A percentile compares a stretch with the other conserved stretches of the same genome.
Conservation (phyloP, 1,140 invertebrate genomes). For the Muscidifurax raptorellus region DNA sequence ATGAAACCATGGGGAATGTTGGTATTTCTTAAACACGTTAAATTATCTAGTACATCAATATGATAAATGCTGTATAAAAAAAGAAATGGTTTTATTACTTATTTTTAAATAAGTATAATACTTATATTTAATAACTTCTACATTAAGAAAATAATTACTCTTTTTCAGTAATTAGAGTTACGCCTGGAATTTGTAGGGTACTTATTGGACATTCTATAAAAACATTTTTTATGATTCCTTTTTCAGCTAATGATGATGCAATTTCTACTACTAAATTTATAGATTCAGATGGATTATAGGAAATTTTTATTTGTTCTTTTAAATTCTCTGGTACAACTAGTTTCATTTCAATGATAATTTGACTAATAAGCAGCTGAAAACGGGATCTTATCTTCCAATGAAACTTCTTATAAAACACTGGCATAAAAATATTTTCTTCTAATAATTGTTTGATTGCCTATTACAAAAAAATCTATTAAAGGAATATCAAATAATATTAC, state of each 20-base stretch:
- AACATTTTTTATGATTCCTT: conserved; percentile 38
- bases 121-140: neutral
- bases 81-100: neutral
- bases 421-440: conserved; percentile 42
- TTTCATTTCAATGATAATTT: conserved; percentile 52
- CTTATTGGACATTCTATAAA: conserved; percentile 54
- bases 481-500: conserved; percentile 11
- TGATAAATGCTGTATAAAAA: conserved; percentile 49
- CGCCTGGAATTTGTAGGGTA: conserved; percentile 52
- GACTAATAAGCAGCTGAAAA: conserved; percentile 50
- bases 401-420: conserved; percentile 31
- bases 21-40: conserved; percentile 51
- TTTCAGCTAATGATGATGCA: conserved; percentile 18
- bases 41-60: conserved; percentile 54
- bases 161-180: conserved; percentile 44
- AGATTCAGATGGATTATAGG: conserved; percentile 27
- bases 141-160: conserved; percentile 30
- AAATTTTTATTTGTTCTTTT: conserved; percentile 7
- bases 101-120: conserved; percentile 1
- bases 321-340: conserved; percentile 37
- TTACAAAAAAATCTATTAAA: neutral
- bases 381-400: conserved; percentile 50
- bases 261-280: conserved; percentile 42
- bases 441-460: conserved; percentile 52
- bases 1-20: conserved; percentile 53